Evolutionary conservation across 2,888 invertebrate species (phyloP), one percentile per base, ranked within the genome.

Genomic region (Drosophila mercatorum): DNA sequence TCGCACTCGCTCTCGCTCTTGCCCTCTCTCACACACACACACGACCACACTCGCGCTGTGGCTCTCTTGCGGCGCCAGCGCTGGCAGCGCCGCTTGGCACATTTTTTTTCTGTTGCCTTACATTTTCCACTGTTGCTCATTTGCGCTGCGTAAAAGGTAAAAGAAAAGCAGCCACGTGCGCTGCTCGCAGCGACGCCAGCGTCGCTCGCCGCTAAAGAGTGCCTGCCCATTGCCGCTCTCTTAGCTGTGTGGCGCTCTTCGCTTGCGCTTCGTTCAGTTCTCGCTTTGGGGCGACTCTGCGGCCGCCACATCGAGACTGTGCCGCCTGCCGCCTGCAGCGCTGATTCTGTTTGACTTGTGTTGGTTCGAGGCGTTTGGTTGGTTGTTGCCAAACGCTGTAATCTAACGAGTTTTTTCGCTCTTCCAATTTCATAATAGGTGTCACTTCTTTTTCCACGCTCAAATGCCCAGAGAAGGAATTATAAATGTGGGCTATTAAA

Each of bases 261-360:
- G 63, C 53, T 51, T 28, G 49, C 55, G 83, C 65, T 87, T 89
- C 90, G 84, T 90, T 90, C 38, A 89, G 86, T 89, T 90, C 75
- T 70, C 47, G 69, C 58, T 61, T 41, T 51, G 58, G 60, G 36
- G 53, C 51, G 47, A 22, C 47, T 31, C 31, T 49, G 55, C 5
- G 22, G 17, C 26, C n/a, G 17, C 26, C n/a, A 11, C 53, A 46
- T 38, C n/a, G n/a, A 43, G 26, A 22, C 49, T 46, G 40, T 57
- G 22, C 22, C 22, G 22, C 22, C 22, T 22, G 22, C 22, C 56
- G 66, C 55, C 53, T 43, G 49, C 31, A 57, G 60, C 52, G 47
- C 47, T 49, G 11, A 41, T 64, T 47, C 51, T 44, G 38, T 34
- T 66, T 31, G 52, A 49, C 49, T 44, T 61, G 47, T 52, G 6